A percentile compares a stretch with the other conserved stretches of the same genome.
Evolutionary conservation across 2,888 invertebrate species (phyloP).

Genomic region (Unio pictorum): DNA sequence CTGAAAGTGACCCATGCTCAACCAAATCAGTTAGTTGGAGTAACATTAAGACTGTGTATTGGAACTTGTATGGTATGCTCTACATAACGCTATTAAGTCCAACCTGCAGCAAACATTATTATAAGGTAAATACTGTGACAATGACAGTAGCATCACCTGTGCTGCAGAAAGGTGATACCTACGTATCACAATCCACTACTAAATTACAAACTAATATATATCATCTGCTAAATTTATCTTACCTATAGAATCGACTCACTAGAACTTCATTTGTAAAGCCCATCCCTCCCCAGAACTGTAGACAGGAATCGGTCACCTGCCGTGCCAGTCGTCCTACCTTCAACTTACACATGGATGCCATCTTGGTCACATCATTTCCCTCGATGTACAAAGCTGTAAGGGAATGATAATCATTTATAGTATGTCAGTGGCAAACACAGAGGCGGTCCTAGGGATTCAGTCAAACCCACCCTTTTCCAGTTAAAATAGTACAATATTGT

Average conservation of each 20-base stretch:
- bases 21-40: too few species aligned
- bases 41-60: too few species aligned
- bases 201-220: too few species aligned
- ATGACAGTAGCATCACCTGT: too few species aligned
- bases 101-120: too few species aligned
- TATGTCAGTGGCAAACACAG: not conserved
- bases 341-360: slow-evolving; percentile 76
- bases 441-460: not conserved
- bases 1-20: too few species aligned
- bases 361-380: slow-evolving; percentile 74
- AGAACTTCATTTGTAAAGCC: slow-evolving; percentile 74
- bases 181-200: too few species aligned
- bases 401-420: slow-evolving; percentile 1
- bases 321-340: slow-evolving; percentile 74
- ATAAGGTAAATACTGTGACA: too few species aligned
- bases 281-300: slow-evolving; percentile 77
- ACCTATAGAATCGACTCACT: slow-evolving; percentile 70
- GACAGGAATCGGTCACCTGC: slow-evolving; percentile 74
- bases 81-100: too few species aligned
- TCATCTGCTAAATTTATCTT: slow-evolving; percentile 6
- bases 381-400: slow-evolving; percentile 67
- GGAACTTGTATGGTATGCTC: too few species aligned
- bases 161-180: too few species aligned
- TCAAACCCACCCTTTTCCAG: slow-evolving; percentile 7
- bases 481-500: not conserved